Evolutionary conservation across 1,140 invertebrate species (phyloP).

Genomic region (Lamellibrachia luymesi): DNA sequence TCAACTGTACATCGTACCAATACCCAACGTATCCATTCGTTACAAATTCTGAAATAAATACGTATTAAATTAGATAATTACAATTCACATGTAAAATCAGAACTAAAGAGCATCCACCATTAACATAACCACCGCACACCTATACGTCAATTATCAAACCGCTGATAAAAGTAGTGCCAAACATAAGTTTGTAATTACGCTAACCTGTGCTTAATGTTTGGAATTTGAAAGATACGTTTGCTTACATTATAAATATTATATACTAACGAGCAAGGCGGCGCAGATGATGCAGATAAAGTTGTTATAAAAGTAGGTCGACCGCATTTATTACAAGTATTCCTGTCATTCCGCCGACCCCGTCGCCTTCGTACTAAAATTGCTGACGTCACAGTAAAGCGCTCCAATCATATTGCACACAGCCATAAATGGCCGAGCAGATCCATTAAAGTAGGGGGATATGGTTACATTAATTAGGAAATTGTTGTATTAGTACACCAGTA

Average conservation of each 20-base stretch:
- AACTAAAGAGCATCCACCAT: slow-evolving; percentile 8
- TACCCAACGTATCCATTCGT: neutral
- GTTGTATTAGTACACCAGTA: neutral
- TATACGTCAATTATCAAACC: slow-evolving; percentile 9
- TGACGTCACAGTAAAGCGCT: slow-evolving; percentile 10
- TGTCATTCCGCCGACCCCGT: slow-evolving; percentile 6
- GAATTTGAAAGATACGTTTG: neutral
- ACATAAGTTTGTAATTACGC: neutral
- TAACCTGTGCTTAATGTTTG: neutral
- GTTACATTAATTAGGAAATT: neutral
- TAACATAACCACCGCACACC: neutral
- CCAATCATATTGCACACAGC: slow-evolving; percentile 18
- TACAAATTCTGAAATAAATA: neutral
- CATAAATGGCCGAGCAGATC: slow-evolving; percentile 11
- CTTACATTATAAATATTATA: neutral
- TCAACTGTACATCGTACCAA: neutral
- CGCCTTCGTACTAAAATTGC: slow-evolving; percentile 3
- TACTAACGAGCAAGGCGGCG: neutral
- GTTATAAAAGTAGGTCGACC: neutral
- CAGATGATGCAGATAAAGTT: neutral
- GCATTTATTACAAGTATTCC: neutral
- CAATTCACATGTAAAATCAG: slow-evolving; percentile 1
- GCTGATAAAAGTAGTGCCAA: neutral
- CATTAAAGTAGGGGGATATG: slow-evolving; percentile 10
- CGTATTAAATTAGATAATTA: slow-evolving; percentile 9